A percentile compares a stretch with the other conserved stretches of the same genome.
These are phyloP conservation scores for Ctenopoma kingsleyae DNA, from an alignment of 2,797 vertebrate genomes.

Conservation along the genomic window DNA sequence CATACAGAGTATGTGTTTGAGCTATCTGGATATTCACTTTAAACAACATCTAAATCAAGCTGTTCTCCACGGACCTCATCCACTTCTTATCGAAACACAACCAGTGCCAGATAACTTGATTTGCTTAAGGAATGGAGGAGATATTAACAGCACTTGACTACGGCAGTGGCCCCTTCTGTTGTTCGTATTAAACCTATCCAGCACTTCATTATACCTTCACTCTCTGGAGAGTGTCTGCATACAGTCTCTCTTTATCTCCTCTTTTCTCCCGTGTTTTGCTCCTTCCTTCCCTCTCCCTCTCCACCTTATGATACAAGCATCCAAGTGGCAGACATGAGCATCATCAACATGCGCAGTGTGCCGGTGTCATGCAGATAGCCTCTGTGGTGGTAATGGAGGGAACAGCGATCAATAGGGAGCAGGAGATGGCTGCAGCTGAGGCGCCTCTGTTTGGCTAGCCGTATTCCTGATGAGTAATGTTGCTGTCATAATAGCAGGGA, in stretches of 20 bases:
- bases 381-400: constrained; percentile 87
- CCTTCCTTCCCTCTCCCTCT: constrained; percentile 56
- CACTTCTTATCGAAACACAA: constrained; percentile 84
- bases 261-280: constrained; percentile 68
- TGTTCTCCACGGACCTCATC: constrained; percentile 81
- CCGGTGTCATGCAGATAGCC: constrained; percentile 91
- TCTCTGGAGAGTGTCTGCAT: constrained; percentile 83
- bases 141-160: constrained; percentile 85
- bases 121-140: constrained; percentile 84
- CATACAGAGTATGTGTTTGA: constrained; percentile 80
- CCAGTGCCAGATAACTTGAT: constrained; percentile 84
- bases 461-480: constrained; percentile 96
- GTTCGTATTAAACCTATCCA: constrained; percentile 85
- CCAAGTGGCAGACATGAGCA: constrained; percentile 79
- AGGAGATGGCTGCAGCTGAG: constrained; percentile 85
- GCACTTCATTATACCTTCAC: constrained; percentile 86
- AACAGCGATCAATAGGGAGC: constrained; percentile 89
- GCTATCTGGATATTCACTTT: constrained; percentile 85
- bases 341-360: constrained; percentile 90
- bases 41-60: constrained; percentile 86
- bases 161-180: constrained; percentile 79
- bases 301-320: constrained; percentile 73
- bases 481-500: constrained; percentile 96
- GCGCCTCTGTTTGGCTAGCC: constrained; percentile 83
- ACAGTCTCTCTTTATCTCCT: constrained; percentile 86